Evolutionary conservation across 2,797 vertebrate genomes (phyloP), one percentile per base, ranked within the genome.

Genomic region (Sebastes wilsoni): DNA sequence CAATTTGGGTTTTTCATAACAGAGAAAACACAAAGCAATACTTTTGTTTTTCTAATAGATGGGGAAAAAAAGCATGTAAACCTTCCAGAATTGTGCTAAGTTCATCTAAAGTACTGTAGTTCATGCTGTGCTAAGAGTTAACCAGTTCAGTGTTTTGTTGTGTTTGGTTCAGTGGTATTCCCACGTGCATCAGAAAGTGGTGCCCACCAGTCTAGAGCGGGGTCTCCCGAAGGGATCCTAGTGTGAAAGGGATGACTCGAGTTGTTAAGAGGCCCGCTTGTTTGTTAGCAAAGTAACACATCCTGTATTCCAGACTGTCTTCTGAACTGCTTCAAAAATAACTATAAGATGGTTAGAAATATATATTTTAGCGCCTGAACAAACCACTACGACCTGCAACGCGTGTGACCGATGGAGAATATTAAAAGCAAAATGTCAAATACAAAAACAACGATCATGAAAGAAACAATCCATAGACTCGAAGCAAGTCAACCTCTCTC

Each of bases 11-110:
- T 88, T 49, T 86, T 73, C 30, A 75, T 77, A 84, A 74, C 67
- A 80, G 62, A 87, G 23, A 65, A 79, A 36, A 89, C 66, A 83
- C 66, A 84, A 92, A 92, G 92, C 92, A 94, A 92, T 92, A 93
- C 82, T 83, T 66, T 11, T 66, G 25, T 89, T 84, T 78, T 84
- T 84, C 36, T 68, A 38, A 81, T 79, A 54, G 65, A 83, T 82
- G 66, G 72, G 18, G 38, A 8, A 36, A 68, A 85, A 83, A 79
- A 68, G 86, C 82, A 88, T 93, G 89, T 84, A 73, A 82, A 87
- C 81, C 84, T 88, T 91, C 87, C 91, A 87, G 69, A 89, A 59
- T 75, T 82, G 72, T 84, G 81, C 67, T 14, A 68, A 87, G 88
- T 85, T 56, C 84, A 86, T 91, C 89, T 85, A 2, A 80, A 87